Evolutionary conservation across 2,797 vertebrate species (phyloP), one percentile per base, ranked within the genome.

Genomic region (Myoxocephalus aenaeus): DNA sequence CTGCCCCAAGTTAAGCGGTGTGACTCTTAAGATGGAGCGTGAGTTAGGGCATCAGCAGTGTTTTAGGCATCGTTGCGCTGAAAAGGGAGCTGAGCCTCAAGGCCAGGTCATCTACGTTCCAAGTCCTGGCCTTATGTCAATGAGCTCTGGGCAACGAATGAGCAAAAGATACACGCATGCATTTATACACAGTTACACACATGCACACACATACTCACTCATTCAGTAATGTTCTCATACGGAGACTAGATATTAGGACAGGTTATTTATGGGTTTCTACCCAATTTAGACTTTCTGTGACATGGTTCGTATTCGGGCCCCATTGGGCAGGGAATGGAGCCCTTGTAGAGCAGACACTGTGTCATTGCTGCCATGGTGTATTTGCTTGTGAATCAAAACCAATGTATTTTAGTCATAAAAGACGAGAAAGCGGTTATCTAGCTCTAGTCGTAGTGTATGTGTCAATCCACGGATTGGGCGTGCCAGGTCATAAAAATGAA

Each of bases 211-310:
- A n/a, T n/a, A n/a, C n/a, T n/a, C n/a, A n/a, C n/a, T n/a, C n/a
- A 54, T 3, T 36, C 13, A 50, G 2, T 22, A n/a, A 54, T 68
- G 50, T 64, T 58, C 22, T 40, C 3, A 54, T 42, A 34, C 22
- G 4, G 22, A 64, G 44, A 44, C 2, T 32, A 44, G 36, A 58
- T 78, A 65, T 68, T 36, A 69, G 59, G 66, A 13, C 36, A 65
- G 14, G 15, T 66, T 72, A 70, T 80, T 72, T 82, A 70, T 77
- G 80, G 62, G 27, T 27, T 63, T 70, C 13, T 36, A 74, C 51
- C 62, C 53, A 61, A 57, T 68, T 73, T 38, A 48, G 50, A 42
- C 20, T 63, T 69, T 53, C 7, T 63, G 34, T 81, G 72, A 38
- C 25, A 67, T 14, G 18, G 53, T 50, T 25, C 64, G 38, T 51